A percentile compares a stretch with the other conserved stretches of the same genome.
Conservation (phyloP, 2,113 vertebrate species). For the Erinaceus europaeus region DNA sequence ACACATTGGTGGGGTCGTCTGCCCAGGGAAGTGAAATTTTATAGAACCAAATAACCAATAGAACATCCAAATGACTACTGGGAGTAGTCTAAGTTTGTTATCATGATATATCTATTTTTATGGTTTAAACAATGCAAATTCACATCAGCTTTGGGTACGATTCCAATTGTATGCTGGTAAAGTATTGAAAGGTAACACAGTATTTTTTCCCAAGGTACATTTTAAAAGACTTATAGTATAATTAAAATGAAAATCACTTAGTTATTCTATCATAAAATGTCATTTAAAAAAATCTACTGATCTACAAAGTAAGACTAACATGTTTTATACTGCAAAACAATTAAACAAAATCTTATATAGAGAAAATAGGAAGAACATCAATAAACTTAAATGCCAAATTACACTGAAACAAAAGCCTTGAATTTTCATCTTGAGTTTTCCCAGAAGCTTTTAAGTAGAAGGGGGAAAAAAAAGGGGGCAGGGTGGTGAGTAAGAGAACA, state of each 20-base stretch:
- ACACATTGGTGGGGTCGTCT: too few relatives aligned
- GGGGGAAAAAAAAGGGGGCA: too few relatives aligned
- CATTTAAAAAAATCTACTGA: slow-evolving; percentile 74
- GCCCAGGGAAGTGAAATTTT: too few relatives aligned
- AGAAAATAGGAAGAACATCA: slow-evolving; percentile 72
- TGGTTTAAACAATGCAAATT: slow-evolving; percentile 50
- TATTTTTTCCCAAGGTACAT: slow-evolving; percentile 55
- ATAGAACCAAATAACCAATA: not conserved
- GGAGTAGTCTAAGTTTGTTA: not conserved
- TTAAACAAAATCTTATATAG: slow-evolving; percentile 69
- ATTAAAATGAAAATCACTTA: slow-evolving; percentile 78
- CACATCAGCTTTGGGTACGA: not conserved
- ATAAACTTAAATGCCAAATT: slow-evolving; percentile 78
- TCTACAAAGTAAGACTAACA: slow-evolving; percentile 71
- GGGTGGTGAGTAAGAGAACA: slow-evolving; percentile 47
- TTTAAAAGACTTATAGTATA: slow-evolving; percentile 69
- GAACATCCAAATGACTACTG: not conserved
- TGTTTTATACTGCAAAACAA: slow-evolving; percentile 69
- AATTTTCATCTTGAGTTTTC: slow-evolving; percentile 78
- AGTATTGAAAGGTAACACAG: slow-evolving; percentile 63
- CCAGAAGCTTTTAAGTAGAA: slow-evolving; percentile 72
- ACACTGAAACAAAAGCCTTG: slow-evolving; percentile 67
- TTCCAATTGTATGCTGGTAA: slow-evolving; percentile 40
- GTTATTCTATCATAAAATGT: slow-evolving; percentile 69
- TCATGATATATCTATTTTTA: slow-evolving; percentile 29